Evolutionary conservation across 92 coral and sea anemone genomes (phyloP), one percentile per base, ranked within the genome.

Genomic region (Plumapathes pennacea): DNA sequence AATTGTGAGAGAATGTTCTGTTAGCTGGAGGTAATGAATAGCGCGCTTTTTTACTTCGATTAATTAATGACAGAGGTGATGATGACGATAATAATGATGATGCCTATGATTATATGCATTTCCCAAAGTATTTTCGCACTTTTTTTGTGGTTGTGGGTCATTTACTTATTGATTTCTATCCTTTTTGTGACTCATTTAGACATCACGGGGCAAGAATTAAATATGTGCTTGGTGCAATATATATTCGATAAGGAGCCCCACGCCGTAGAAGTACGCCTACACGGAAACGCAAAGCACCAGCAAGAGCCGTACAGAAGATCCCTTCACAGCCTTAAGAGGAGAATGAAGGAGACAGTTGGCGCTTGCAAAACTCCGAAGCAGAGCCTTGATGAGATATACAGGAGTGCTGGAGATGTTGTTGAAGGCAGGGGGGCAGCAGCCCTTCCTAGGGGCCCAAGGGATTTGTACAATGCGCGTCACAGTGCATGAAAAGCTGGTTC

Each of bases 171-270:
- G n/a, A n/a, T n/a, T n/a, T n/a, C n/a, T n/a, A n/a, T n/a, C n/a
- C n/a, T n/a, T n/a, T n/a, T n/a, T n/a, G n/a, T n/a, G n/a, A n/a
- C n/a, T n/a, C n/a, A n/a, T n/a, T n/a, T n/a, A n/a, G n/a, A n/a
- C n/a, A n/a, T n/a, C n/a, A n/a, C n/a, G n/a, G n/a, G n/a, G n/a
- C n/a, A n/a, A n/a, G n/a, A n/a, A n/a, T n/a, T n/a, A n/a, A n/a
- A n/a, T n/a, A n/a, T n/a, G n/a, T n/a, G n/a, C n/a, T 18, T 72
- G 24, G 80, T 72, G 17, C 80, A 72, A 34, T 72, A 72, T 38
- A 10, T 61, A 24, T 72, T 72, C 44, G 44, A 54, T n/a, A 71
- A 71, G 5, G 50, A 32, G 38, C 70, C 60, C 54, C 80, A 72
- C 18, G 60, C 49, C 30, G 19, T 21, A 22, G 23, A 21, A 46